Base-by-base conservation (phyloP, 1,140 invertebrate genomes). In the Popillia japonica region DNA sequence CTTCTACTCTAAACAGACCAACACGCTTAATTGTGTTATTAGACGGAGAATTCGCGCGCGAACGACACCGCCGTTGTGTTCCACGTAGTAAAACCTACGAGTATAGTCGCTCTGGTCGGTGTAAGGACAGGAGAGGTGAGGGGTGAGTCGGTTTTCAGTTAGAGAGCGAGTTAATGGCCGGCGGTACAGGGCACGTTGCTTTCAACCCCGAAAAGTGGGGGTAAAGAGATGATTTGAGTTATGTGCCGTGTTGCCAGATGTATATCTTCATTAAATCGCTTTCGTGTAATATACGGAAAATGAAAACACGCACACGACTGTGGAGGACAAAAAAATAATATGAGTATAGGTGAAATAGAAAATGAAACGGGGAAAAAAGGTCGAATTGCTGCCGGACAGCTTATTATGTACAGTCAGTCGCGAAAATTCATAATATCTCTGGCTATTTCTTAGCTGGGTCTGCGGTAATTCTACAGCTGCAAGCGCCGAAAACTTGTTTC, bases 201-300 rank as follows among this genome's bases (percentile, higher is more conserved):
- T 64, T 64, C 61, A 64, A 64, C 61, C 61, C 61, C 61, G 61
- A 64, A 64, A 64, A 64, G 61, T 64, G 61, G 61, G 61, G 61
- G 61, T 64, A 64, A 64, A 64, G 61, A 64, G 61, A 64, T 64
- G 61, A 64, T 64, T 64, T 64, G 61, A 64, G 61, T 64, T 64
- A 64, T 64, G 61, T 64, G 61, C 61, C 61, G 61, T 64, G 61
- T 64, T 64, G 61, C 61, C 61, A 64, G 61, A 64, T 64, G 61
- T 64, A 64, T 64, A 64, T 64, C 61, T 64, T 64, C 61, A 64
- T 64, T 64, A 64, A 23, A 64, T 64, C 61, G 61, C n/a, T 64
- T 64, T 64, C 61, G 17, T 22, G 61, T 64, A 64, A 64, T 64
- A 27, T 64, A 27, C 61, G 9, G 61, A 64, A 64, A 64, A 64